Conservation (phyloP, 2,113 vertebrate genomes). For the Cryptomyrus ogoouensis region DNA sequence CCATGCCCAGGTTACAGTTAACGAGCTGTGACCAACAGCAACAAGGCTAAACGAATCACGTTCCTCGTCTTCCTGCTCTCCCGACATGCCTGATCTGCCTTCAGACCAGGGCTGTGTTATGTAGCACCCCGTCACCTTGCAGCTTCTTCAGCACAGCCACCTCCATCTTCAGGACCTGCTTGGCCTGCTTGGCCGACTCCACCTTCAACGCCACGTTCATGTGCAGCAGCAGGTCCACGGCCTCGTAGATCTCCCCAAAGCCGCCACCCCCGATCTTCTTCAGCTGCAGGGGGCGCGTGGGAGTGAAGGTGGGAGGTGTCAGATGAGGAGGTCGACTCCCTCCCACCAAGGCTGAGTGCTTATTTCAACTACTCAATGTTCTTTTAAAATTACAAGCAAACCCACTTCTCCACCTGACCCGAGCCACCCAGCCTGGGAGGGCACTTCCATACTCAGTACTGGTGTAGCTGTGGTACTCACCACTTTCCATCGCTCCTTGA, state of each 20-base stretch:
- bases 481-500: constrained; percentile 98
- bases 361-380: background rate
- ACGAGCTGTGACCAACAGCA: background rate
- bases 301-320: background rate
- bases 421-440: background rate
- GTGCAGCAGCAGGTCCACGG: constrained; percentile 86
- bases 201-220: constrained; percentile 97
- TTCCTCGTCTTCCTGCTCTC: background rate
- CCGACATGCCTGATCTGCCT: background rate
- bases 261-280: constrained; percentile 97
- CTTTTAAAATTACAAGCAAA: background rate
- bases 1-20: background rate
- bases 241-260: constrained; percentile 97
- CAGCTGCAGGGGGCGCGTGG: constrained; percentile 55
- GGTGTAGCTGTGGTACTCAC: constrained; percentile 61
- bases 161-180: constrained; percentile 99
- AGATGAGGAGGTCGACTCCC: background rate
- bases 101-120: background rate
- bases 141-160: constrained; percentile 96
- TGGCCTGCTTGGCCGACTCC: constrained; percentile 95
- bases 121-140: constrained; percentile 67
- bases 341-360: background rate
- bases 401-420: background rate
- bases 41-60: background rate
- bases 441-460: background rate